Percentiles rank a stretch among this genome's conserved stretches.
Evolutionary conservation across 2,888 invertebrate genomes (phyloP).

Genomic region (Lingula anatina): DNA sequence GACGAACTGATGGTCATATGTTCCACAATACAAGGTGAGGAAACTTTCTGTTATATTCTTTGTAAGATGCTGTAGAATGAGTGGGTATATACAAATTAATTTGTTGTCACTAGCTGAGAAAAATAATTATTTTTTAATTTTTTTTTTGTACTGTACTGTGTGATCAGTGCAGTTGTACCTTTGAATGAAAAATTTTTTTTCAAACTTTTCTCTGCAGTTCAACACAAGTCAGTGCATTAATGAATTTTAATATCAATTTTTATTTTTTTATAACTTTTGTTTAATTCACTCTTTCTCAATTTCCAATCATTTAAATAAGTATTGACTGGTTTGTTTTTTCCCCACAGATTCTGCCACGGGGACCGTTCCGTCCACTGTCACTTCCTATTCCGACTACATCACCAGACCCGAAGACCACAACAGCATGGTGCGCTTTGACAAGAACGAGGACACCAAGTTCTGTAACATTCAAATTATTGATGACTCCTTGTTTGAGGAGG

Average conservation of each 20-base stretch:
- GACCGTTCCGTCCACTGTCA: constrained; percentile 33
- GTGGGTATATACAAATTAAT: too few species aligned
- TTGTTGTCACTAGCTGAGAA: neutral
- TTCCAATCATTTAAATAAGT: too few species aligned
- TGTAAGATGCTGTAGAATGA: too few species aligned
- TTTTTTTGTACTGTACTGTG: neutral
- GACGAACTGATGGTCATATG: constrained; percentile 47
- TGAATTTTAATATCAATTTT: too few species aligned
- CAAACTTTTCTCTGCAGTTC: neutral
- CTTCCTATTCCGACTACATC: constrained; percentile 48
- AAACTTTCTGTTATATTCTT: too few species aligned
- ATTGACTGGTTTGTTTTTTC: too few species aligned
- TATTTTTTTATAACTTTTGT: too few species aligned
- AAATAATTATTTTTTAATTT: neutral
- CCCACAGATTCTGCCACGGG: constrained; percentile 48
- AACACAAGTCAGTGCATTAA: neutral
- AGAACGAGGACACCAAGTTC: constrained; percentile 29
- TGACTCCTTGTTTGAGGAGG: constrained; percentile 47
- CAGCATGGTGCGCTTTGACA: constrained; percentile 38
- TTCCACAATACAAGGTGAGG: constrained; percentile 38
- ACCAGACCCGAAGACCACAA: constrained; percentile 35
- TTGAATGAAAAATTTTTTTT: too few species aligned
- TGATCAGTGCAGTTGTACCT: too few species aligned
- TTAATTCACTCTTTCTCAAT: too few species aligned
- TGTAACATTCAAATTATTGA: constrained; percentile 48